Conservation (phyloP, 2,797 vertebrate species). For the Sciurus vulgaris region DNA sequence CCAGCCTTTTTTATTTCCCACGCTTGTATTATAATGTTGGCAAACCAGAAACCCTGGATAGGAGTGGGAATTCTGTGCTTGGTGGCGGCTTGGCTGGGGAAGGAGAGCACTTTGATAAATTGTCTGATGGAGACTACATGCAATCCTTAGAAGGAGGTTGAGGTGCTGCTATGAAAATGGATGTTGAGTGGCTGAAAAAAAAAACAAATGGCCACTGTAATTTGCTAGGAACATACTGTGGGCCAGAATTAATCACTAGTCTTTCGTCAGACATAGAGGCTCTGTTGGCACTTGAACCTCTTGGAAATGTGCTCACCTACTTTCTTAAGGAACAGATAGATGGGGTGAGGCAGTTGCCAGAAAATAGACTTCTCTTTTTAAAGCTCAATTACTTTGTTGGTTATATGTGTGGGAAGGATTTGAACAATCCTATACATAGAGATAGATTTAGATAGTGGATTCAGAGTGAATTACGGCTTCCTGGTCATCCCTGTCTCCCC, state of each 20-base stretch:
- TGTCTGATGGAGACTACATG: background rate
- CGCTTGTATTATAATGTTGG: background rate
- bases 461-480: background rate
- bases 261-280: background rate
- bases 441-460: background rate
- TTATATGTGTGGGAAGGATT: background rate
- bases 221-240: slow-evolving; percentile 66
- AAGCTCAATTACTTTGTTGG: background rate
- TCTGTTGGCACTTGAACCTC: background rate
- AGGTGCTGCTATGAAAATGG: background rate
- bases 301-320: background rate
- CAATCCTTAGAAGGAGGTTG: background rate
- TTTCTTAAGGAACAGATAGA: slow-evolving; percentile 1
- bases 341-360: background rate
- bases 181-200: slow-evolving; percentile 25
- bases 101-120: background rate
- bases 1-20: too few relatives aligned
- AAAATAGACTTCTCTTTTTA: background rate
- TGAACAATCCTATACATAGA: background rate
- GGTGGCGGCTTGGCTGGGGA: background rate
- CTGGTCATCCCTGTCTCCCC: background rate
- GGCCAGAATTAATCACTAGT: background rate
- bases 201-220: background rate
- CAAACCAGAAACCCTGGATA: background rate
- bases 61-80: background rate